A percentile compares a stretch with the other conserved stretches of the same genome.
Evolutionary conservation across 2,113 vertebrate species (phyloP).

Genomic region (Brienomyrus brachyistius): DNA sequence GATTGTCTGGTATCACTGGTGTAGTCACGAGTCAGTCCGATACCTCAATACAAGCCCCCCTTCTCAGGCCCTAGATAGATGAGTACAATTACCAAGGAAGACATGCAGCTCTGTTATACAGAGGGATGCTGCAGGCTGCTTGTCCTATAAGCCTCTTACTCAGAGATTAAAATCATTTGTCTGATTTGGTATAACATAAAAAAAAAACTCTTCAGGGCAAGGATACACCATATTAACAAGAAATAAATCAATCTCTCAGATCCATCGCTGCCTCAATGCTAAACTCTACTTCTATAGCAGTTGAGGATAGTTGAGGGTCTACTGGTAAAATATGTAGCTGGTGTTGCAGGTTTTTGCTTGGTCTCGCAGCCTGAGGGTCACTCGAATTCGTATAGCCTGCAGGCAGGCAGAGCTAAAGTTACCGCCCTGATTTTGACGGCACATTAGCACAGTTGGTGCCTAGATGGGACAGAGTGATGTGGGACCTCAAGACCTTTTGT

Average conservation of each 20-base stretch:
- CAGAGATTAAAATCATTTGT: conserved; percentile 52
- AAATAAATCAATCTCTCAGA: background rate
- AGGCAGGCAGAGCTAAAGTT: background rate
- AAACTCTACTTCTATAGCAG: background rate
- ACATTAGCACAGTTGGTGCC: background rate
- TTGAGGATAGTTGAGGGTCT: background rate
- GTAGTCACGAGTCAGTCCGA: background rate
- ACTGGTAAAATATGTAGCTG: background rate
- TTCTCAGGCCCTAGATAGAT: conserved; percentile 42
- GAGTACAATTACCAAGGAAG: conserved; percentile 50
- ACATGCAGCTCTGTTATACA: conserved; percentile 49
- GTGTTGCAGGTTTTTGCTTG: background rate
- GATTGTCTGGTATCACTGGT: background rate
- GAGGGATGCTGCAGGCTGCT: conserved; percentile 30
- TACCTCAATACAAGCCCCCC: background rate
- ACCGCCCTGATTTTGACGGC: background rate
- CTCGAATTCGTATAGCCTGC: background rate
- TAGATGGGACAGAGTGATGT: background rate
- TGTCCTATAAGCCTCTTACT: conserved; percentile 22
- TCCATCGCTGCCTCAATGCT: background rate
- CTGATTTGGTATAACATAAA: conserved; percentile 15
- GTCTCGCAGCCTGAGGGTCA: background rate
- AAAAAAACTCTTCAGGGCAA: background rate
- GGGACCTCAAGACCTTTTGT: background rate
- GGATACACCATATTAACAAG: background rate